These are phyloP conservation scores for Salvelinus sp. DNA, from an alignment of 2,113 vertebrate genomes.

Conservation along the genomic window DNA sequence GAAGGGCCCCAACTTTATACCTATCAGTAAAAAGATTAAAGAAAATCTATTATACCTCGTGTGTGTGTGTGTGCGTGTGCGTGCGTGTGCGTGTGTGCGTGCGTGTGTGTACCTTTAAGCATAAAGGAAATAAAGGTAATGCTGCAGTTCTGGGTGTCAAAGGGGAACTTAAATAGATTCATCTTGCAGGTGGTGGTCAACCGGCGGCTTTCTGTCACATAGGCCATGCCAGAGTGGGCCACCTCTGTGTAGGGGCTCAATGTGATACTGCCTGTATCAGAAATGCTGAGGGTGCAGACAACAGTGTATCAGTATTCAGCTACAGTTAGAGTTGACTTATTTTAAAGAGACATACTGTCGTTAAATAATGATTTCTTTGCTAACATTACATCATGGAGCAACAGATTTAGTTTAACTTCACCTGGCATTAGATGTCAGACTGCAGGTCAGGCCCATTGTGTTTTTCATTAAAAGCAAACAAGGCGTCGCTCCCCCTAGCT, in stretches of 20 bases:
- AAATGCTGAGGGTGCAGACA: conserved; percentile 31
- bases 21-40: background rate
- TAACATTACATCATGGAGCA: no score
- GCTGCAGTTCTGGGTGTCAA: conserved; percentile 47
- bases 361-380: no score
- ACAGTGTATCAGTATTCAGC: background rate
- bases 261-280: conserved; percentile 9
- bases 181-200: conserved; percentile 56
- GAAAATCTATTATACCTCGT: background rate
- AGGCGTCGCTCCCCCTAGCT: no score
- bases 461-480: no score
- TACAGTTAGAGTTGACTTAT: background rate
- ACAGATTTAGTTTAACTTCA: no score
- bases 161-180: conserved; percentile 53
- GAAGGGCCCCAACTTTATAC: background rate
- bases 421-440: no score
- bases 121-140: conserved; percentile 42
- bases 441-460: no score
- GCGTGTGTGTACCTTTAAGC: no score
- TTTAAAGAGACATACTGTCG: no score
- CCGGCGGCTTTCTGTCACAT: background rate
- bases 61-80: no score
- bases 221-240: fast-evolving
- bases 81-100: no score
- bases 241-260: background rate